Conservation (phyloP, 2,797 vertebrate species). For the Botia kubotai region DNA sequence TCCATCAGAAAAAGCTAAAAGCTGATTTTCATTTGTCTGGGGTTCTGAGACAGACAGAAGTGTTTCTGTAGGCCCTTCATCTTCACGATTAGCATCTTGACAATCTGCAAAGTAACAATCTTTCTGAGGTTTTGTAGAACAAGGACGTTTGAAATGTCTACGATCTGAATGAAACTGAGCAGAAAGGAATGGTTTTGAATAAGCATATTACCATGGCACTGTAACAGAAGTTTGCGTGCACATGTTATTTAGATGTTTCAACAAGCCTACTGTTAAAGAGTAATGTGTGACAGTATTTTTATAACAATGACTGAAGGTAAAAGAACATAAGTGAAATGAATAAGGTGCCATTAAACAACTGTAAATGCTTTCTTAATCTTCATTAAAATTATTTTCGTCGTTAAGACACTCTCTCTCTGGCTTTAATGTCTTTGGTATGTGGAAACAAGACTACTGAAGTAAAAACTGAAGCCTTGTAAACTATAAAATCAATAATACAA, state of each 20-base stretch:
- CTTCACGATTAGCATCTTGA: conserved; percentile 41
- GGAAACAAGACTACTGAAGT: background rate
- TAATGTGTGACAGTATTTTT: background rate
- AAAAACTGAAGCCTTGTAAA: background rate
- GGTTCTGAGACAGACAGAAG: background rate
- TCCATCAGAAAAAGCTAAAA: conserved; percentile 15
- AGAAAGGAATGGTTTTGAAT: conserved; percentile 20
- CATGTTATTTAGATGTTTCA: conserved; percentile 18
- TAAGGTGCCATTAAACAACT: conserved; percentile 13
- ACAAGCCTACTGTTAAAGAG: background rate
- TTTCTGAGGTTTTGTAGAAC: conserved; percentile 26
- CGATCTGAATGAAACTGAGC: conserved; percentile 31
- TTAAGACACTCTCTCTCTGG: background rate
- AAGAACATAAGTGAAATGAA: conserved; percentile 18
- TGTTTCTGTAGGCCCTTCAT: conserved; percentile 17
- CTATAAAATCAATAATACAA: background rate
- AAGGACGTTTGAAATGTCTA: conserved; percentile 28
- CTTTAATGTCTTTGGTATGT: background rate
- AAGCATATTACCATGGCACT: conserved; percentile 17
- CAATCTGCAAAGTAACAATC: conserved; percentile 39
- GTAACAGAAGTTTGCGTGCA: background rate
- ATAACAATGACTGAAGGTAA: conserved; percentile 35
- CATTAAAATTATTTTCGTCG: conserved; percentile 29
- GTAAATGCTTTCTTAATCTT: conserved; percentile 1
- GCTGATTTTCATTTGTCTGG: conserved; percentile 28